phyloP scores from a whole-genome alignment of 2,113 vertebrate species.

The Puntigrus tetrazona region DNA sequence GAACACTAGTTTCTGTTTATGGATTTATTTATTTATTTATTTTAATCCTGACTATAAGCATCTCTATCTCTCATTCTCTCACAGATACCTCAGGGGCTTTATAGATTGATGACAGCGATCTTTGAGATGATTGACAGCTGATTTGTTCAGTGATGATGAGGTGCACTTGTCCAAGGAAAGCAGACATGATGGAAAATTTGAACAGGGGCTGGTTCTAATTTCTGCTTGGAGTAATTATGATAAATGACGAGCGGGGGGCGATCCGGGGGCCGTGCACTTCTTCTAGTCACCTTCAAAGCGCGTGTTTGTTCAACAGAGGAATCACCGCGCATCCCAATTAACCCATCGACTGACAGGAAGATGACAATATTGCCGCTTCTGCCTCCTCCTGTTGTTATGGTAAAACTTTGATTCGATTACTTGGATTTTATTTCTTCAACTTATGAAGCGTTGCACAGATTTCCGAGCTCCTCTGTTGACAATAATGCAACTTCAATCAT shows the following conservation, averaged over 20 bases:
- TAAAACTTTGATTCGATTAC: conserved; percentile 43
- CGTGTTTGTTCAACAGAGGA: conserved; percentile 50
- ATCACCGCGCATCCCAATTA: conserved; percentile 47
- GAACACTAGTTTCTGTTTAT: conserved; percentile 70
- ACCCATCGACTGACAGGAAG: conserved; percentile 40
- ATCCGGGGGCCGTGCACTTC: conserved; percentile 67
- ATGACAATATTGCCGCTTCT: background rate
- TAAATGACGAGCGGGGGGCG: conserved; percentile 73
- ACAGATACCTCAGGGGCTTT: conserved; percentile 65
- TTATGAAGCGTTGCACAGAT: background rate
- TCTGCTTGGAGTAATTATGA: conserved; percentile 72
- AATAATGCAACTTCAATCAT: conserved; percentile 2
- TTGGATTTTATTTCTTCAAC: conserved; percentile 49
- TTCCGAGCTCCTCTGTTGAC: conserved; percentile 21
- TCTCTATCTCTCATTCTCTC: conserved; percentile 21
- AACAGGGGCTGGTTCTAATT: conserved; percentile 71
- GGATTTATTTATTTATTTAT: conserved; percentile 49
- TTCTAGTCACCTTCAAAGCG: conserved; percentile 54
- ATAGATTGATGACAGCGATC: conserved; percentile 75
- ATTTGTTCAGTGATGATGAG: conserved; percentile 72
- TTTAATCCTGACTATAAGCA: conserved; percentile 55
- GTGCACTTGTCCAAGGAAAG: conserved; percentile 71
- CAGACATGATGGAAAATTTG: conserved; percentile 74
- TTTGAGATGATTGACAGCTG: conserved; percentile 72
- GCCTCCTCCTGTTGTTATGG: conserved; percentile 12